Conservation (phyloP, 1,140 invertebrate species). For the Danaus plexippus region DNA sequence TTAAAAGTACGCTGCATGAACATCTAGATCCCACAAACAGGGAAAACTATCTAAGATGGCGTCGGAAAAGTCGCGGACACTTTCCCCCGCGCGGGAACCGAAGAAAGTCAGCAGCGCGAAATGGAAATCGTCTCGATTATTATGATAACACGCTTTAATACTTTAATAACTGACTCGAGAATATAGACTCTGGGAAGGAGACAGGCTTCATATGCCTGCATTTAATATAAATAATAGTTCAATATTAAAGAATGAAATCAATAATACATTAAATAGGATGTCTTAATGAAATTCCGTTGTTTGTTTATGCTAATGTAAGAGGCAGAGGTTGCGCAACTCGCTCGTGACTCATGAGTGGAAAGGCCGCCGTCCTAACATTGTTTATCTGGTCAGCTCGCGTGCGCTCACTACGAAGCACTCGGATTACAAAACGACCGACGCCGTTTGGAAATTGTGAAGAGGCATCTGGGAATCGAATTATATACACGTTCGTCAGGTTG, state of each 20-base stretch:
- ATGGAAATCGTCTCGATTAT: conserved; percentile 64
- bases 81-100: conserved; percentile 65
- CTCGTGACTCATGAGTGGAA: conserved; percentile 23
- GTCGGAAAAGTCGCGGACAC: conserved; percentile 65
- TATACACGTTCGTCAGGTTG: not conserved
- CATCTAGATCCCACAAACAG: not conserved
- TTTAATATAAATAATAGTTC: too few species aligned
- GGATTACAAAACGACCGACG: conserved; percentile 13
- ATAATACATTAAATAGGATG: too few species aligned
- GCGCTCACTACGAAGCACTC: conserved; percentile 10
- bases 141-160: conserved; percentile 57
- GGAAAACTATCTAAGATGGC: conserved; percentile 48
- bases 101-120: conserved; percentile 61
- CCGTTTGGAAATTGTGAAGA: conserved; percentile 6
- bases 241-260: too few species aligned
- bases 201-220: not conserved
- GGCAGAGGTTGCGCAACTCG: conserved; percentile 23
- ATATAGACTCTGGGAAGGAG: not conserved
- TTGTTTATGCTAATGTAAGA: conserved; percentile 23
- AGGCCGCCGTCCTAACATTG: conserved; percentile 26
- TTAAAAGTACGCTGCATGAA: too few species aligned
- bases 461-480: not conserved
- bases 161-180: conserved; percentile 37
- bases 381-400: conserved; percentile 25
- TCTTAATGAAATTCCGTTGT: conserved; percentile 2